These are phyloP conservation scores for Lagopus muta DNA, from an alignment of 2,113 vertebrate species.

Conservation along the genomic window DNA sequence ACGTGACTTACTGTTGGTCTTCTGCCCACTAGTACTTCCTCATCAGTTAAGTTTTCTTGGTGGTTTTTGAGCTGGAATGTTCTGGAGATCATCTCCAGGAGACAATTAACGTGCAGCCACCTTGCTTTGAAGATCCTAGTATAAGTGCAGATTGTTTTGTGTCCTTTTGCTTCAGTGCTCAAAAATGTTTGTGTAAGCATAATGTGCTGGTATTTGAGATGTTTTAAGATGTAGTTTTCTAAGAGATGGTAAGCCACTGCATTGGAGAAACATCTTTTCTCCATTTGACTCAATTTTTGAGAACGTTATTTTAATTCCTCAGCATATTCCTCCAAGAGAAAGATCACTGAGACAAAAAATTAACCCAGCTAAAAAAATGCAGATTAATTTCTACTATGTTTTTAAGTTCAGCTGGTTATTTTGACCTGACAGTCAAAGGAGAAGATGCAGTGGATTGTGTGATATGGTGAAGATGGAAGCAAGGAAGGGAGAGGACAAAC, in stretches of 20 bases:
- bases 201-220: background rate
- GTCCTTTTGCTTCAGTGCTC: background rate
- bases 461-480: background rate
- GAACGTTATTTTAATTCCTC: background rate
- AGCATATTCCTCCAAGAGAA: background rate
- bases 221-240: background rate
- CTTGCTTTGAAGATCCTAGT: background rate
- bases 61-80: background rate
- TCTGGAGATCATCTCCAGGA: background rate
- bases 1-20: background rate
- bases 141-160: background rate
- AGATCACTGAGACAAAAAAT: background rate
- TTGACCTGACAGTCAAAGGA: background rate
- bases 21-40: background rate
- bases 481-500: background rate
- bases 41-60: background rate
- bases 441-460: background rate
- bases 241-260: background rate
- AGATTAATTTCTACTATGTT: background rate
- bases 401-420: background rate
- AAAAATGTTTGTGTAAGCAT: background rate
- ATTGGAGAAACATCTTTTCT: background rate
- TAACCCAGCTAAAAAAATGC: background rate
- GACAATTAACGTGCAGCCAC: background rate
- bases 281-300: background rate